Conservation (phyloP, 1,140 invertebrate genomes). For the Hestina assimilis region DNA sequence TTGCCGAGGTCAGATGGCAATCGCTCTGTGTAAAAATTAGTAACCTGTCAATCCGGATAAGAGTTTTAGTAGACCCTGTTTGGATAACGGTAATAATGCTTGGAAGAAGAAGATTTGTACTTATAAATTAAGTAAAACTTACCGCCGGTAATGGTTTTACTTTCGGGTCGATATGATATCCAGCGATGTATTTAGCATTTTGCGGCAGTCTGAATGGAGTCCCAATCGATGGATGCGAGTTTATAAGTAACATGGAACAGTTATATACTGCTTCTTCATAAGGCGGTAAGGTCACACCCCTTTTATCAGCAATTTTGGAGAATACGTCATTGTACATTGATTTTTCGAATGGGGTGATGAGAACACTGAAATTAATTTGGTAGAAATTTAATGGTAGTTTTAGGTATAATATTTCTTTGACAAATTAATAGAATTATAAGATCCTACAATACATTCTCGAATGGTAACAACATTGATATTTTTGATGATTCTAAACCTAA, state of each 20-base stretch:
- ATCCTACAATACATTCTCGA: too few species aligned
- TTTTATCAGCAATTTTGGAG: constrained; percentile 32
- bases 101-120: too few species aligned
- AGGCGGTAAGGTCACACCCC: constrained; percentile 40
- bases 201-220: constrained; percentile 41
- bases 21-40: too few species aligned
- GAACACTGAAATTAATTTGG: constrained; percentile 7
- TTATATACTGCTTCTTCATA: constrained; percentile 49
- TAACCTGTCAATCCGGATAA: too few species aligned
- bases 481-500: too few species aligned
- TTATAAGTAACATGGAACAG: constrained; percentile 43
- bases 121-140: constrained; percentile 1
- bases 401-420: too few species aligned
- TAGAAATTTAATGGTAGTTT: too few species aligned
- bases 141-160: constrained; percentile 46
- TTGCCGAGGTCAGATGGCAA: too few species aligned
- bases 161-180: constrained; percentile 44
- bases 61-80: too few species aligned
- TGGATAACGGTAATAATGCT: too few species aligned
- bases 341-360: constrained; percentile 29
- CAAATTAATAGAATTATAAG: too few species aligned
- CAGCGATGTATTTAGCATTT: constrained; percentile 48
- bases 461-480: too few species aligned
- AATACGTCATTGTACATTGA: constrained; percentile 36
- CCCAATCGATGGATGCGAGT: constrained; percentile 47